Evolutionary conservation across 2,888 invertebrate species (phyloP).

Genomic region (Neoscelio sp.): DNA sequence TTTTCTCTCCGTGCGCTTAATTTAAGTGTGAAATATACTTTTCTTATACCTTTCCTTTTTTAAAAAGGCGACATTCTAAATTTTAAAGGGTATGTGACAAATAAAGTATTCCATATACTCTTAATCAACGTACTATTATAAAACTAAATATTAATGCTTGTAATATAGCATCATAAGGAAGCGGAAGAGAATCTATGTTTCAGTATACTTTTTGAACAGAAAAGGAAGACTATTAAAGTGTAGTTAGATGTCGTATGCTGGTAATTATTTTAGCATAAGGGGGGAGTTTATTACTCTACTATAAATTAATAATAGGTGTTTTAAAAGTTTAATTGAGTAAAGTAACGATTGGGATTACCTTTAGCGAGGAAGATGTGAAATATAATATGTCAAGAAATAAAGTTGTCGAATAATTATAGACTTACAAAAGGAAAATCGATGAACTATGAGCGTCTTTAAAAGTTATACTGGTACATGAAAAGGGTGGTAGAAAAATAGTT

Average conservation of each 20-base stretch:
- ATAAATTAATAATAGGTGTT: neutral
- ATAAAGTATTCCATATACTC: too few relatives aligned
- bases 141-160: neutral
- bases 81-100: too few relatives aligned
- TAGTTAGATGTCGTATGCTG: neutral
- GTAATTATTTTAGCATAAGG: neutral
- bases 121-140: neutral
- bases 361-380: neutral
- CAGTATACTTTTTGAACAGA: neutral
- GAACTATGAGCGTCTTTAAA: neutral
- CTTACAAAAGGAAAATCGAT: neutral
- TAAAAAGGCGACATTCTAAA: too few relatives aligned
- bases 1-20: too few relatives aligned
- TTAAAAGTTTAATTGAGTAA: slow-evolving; percentile 2
- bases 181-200: neutral
- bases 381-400: neutral
- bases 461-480: neutral
- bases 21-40: too few relatives aligned
- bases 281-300: neutral
- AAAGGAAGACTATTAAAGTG: neutral
- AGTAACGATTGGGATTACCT: neutral
- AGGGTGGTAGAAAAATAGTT: neutral
- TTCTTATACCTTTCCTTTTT: too few relatives aligned
- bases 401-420: neutral
- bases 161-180: neutral